A percentile compares a stretch with the other conserved stretches of the same genome.
These are phyloP conservation scores for Halocynthia aurantium DNA, from an alignment of 23 tunicate genomes.

Conservation along the genomic window DNA sequence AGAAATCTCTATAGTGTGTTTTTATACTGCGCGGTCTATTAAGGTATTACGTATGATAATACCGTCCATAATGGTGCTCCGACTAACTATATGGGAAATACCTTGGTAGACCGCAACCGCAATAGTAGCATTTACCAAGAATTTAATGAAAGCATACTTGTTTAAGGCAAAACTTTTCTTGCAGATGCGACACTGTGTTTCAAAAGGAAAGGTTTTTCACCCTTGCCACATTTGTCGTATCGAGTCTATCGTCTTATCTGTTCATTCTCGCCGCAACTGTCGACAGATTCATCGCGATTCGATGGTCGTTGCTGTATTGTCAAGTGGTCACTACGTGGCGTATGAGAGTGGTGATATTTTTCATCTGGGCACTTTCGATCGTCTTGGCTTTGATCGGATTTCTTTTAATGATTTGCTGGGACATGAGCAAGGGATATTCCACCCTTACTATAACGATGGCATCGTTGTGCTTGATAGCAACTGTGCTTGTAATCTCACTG, in stretches of 20 bases:
- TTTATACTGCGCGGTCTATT: background rate
- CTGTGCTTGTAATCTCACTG: constrained; percentile 40
- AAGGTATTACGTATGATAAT: too few species aligned
- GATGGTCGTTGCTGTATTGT: constrained; percentile 53
- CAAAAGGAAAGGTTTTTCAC: constrained; percentile 19
- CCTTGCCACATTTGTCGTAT: constrained; percentile 23
- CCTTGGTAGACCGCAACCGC: too few species aligned
- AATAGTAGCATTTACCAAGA: too few species aligned
- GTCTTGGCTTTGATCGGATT: constrained; percentile 20
- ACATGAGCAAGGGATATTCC: constrained; percentile 15
- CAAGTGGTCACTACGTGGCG: constrained; percentile 29
- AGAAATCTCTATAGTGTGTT: background rate
- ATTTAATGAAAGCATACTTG: too few species aligned
- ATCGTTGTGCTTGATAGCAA: constrained; percentile 25
- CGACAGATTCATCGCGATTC: constrained; percentile 67
- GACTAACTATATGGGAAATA: too few species aligned
- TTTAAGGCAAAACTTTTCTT: background rate
- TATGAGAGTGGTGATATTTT: constrained; percentile 23
- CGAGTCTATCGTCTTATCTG: constrained; percentile 50
- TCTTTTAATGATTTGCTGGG: constrained; percentile 8
- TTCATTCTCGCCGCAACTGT: constrained; percentile 62
- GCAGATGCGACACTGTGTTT: constrained; percentile 43
- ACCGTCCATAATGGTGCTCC: too few species aligned
- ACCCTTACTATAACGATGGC: constrained; percentile 23
- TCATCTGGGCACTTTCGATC: constrained; percentile 47